Percentiles rank a stretch among this genome's conserved stretches.
Evolutionary conservation across 1,140 invertebrate species (phyloP).

Genomic region (Lysiphlebus fabarum): DNA sequence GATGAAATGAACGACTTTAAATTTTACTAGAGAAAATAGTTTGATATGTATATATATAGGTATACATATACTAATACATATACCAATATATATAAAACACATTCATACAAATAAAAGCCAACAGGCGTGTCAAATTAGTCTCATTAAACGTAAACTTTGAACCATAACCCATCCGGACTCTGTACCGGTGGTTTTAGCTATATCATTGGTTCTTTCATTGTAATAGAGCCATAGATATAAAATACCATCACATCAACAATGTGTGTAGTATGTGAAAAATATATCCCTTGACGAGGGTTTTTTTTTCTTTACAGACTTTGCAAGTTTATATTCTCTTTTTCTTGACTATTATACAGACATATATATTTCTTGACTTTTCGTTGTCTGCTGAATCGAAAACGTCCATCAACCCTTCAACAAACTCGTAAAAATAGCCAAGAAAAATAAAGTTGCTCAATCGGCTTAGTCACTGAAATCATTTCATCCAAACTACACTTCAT

Average conservation of each 20-base stretch:
- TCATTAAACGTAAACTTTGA: conserved; percentile 38
- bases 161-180: background rate
- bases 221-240: too few relatives aligned
- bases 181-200: too few relatives aligned
- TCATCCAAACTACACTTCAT: too few relatives aligned
- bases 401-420: background rate
- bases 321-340: background rate
- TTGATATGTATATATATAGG: too few relatives aligned
- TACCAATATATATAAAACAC: background rate
- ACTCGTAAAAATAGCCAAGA: too few relatives aligned
- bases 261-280: conserved; percentile 5
- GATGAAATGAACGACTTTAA: too few relatives aligned
- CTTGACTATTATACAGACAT: background rate
- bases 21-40: background rate
- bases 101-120: conserved; percentile 6
- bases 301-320: background rate
- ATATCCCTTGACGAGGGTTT: conserved; percentile 21
- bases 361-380: background rate
- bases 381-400: background rate
- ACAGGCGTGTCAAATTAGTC: conserved; percentile 31
- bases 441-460: too few relatives aligned
- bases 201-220: too few relatives aligned
- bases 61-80: too few relatives aligned
- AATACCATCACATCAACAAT: conserved; percentile 12
- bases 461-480: too few relatives aligned